Base-by-base conservation (phyloP, 2,113 vertebrate species). In the Callipepla californica region DNA sequence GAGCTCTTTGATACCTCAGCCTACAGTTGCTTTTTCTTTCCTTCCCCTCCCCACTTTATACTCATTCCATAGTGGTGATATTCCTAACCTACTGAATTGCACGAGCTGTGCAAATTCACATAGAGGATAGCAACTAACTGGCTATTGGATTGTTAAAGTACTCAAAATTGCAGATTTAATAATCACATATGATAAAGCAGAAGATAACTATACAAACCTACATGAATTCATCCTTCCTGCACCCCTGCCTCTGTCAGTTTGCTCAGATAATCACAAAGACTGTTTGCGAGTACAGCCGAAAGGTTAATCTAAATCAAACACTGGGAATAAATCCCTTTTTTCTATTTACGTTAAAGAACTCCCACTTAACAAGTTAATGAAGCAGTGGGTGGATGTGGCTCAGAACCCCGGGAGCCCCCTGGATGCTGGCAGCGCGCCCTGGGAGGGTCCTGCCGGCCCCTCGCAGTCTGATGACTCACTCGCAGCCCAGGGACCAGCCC, bases 1-100 rank as follows among this genome's bases (percentile, higher is more conserved):
- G 74, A 76, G 82, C 62, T 63, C 57, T 96, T 97, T 93, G 83
- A 92, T 87, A 22, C 40, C 32, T 85, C 91, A 72, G 83, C 66
- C 55, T 51, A 72, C 45, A 69, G 5, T 11, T 4, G 19, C 63
- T 59, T 38, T 55, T 16, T 22, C 72, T 50, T 55, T 63, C 70
- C 58, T 53, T 65, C 44, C 51, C 78, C 51, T 70, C 28, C 53
- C 50, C 28, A 6, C n/a, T 32, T 8, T 17, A 30, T 22, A 1
- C 4, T 40, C 32, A 61, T 47, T 30, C 45, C 25, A 32, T 40
- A 45, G 40, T 2, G 32, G 40, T 20, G 26, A 34, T 80, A 74
- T 42, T 82, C 66, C 73, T 1, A 44, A 26, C 68, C 76, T 53
- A 69, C 15, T 3, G 44, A 32, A 45, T 21, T 51, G 30, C 76